A percentile compares a stretch with the other conserved stretches of the same genome.
Conservation (phyloP, 2,797 vertebrate genomes). For the Brachymystax lenok region DNA sequence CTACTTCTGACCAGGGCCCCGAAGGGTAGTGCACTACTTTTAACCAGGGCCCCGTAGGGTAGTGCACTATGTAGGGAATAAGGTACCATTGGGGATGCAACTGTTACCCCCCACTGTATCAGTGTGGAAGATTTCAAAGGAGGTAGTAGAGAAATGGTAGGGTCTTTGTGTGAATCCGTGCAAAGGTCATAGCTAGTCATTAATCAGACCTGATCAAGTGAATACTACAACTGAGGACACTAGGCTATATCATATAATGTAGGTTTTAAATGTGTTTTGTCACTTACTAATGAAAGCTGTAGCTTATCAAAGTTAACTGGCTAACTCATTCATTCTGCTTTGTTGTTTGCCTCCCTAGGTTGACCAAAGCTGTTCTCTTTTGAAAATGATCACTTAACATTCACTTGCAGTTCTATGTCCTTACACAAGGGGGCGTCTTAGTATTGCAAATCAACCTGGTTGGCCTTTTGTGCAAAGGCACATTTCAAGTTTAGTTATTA, state of each 20-base stretch:
- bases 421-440: constrained; percentile 25
- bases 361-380: background rate
- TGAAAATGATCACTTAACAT: background rate
- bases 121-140: background rate
- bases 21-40: background rate
- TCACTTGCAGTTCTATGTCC: background rate
- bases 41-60: no score
- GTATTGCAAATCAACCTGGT: background rate
- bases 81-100: background rate
- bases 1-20: no score
- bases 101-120: background rate
- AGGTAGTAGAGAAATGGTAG: background rate
- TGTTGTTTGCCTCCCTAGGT: background rate
- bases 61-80: background rate
- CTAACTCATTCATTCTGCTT: no score
- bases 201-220: background rate
- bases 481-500: background rate
- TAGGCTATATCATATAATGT: background rate
- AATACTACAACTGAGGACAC: background rate
- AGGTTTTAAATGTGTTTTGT: background rate
- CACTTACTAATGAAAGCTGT: no score
- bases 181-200: background rate
- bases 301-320: no score
- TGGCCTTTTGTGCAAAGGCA: background rate
- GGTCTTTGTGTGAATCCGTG: background rate